These are phyloP conservation scores for Zaprionus obscuricornis DNA, from an alignment of 2,888 invertebrate genomes.

Conservation along the genomic window DNA sequence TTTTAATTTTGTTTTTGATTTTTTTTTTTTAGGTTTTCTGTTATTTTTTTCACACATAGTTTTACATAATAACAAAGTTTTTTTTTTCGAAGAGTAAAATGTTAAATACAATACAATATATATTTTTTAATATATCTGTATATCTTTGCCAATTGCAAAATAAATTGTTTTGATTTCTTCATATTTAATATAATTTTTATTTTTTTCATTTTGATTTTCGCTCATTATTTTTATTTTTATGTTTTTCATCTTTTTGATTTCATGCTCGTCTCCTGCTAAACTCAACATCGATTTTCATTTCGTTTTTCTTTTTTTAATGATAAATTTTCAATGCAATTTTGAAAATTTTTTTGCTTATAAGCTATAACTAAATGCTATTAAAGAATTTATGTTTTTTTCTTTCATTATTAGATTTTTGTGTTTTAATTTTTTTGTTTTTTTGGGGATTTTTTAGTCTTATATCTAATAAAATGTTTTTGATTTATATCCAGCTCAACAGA, in stretches of 20 bases:
- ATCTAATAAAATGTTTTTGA: slow-evolving; percentile 77
- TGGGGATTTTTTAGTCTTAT: slow-evolving; percentile 42
- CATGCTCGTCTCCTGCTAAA: slow-evolving; percentile 46
- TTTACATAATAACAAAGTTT: slow-evolving; percentile 66
- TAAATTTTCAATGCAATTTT: slow-evolving; percentile 53
- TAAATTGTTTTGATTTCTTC: slow-evolving; percentile 53
- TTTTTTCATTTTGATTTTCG: slow-evolving; percentile 54
- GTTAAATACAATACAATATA: slow-evolving; percentile 53
- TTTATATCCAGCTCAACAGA: slow-evolving; percentile 65
- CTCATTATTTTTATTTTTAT: slow-evolving; percentile 45
- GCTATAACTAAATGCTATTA: slow-evolving; percentile 62
- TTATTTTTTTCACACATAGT: slow-evolving; percentile 47
- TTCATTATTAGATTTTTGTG: slow-evolving; percentile 12
- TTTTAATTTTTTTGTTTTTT: slow-evolving; percentile 36
- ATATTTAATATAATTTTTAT: slow-evolving; percentile 61
- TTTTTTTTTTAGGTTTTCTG: slow-evolving; percentile 9
- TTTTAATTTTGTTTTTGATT: slow-evolving; percentile 26
- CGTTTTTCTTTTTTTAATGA: slow-evolving; percentile 43
- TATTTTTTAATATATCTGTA: slow-evolving; percentile 28
- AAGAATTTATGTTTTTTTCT: slow-evolving; percentile 47
- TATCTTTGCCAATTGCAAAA: slow-evolving; percentile 70
- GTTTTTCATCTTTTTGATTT: slow-evolving; percentile 52
- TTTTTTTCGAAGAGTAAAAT: slow-evolving; percentile 58
- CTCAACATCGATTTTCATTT: slow-evolving; percentile 54
- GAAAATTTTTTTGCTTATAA: slow-evolving; percentile 20